A percentile compares a stretch with the other conserved stretches of the same genome.
Conservation (phyloP, 2,888 invertebrate genomes). For the Ephialtes manifestator region DNA sequence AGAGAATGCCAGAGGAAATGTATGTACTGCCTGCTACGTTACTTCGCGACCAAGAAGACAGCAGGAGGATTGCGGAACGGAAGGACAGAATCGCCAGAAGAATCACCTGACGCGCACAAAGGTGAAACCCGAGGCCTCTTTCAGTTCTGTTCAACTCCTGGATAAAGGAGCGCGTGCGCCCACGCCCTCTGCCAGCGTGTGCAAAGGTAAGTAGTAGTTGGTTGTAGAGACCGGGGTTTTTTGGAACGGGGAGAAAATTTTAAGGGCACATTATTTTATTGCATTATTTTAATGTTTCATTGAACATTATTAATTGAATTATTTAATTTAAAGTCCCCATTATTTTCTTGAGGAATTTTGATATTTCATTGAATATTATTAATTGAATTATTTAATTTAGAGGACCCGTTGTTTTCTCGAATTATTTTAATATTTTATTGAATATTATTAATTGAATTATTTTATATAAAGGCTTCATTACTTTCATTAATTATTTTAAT, state of each 20-base stretch:
- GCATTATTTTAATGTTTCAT: too few relatives aligned
- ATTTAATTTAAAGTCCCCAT: too few relatives aligned
- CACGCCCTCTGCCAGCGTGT: slow-evolving; percentile 50
- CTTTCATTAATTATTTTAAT: too few relatives aligned
- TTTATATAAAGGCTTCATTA: too few relatives aligned
- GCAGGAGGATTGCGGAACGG: slow-evolving; percentile 22
- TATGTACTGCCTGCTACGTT: slow-evolving; percentile 15
- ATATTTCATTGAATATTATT: too few relatives aligned
- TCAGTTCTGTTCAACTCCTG: slow-evolving; percentile 61
- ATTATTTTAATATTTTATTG: too few relatives aligned
- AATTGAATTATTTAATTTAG: too few relatives aligned
- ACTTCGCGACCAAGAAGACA: slow-evolving; percentile 10
- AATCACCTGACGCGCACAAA: slow-evolving; percentile 65
- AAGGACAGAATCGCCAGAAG: slow-evolving; percentile 43
- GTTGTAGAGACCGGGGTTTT: slow-evolving; percentile 1
- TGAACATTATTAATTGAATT: too few relatives aligned
- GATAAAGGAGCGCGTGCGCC: slow-evolving; percentile 53
- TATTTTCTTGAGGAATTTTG: too few relatives aligned
- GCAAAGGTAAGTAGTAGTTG: background rate
- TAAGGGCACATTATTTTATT: background rate
- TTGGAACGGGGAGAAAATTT: background rate
- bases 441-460: too few relatives aligned
- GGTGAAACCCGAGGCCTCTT: slow-evolving; percentile 62
- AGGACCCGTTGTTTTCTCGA: too few relatives aligned
- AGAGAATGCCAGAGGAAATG: slow-evolving; percentile 9